Base-by-base conservation (phyloP, 2,113 vertebrate genomes). In the Sakesphorus luctuosus region DNA sequence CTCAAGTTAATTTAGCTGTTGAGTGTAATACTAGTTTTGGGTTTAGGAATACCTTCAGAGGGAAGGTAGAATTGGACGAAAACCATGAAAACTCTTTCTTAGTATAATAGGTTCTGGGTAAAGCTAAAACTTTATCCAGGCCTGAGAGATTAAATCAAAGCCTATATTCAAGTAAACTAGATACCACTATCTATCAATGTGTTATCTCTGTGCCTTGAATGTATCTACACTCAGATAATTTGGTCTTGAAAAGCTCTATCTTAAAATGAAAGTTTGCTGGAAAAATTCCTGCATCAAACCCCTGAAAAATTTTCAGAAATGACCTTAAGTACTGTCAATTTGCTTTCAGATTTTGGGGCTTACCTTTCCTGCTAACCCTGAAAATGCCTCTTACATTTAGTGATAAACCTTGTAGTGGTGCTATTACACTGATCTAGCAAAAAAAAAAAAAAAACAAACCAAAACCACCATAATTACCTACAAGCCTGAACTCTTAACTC, bases 351-450 rank as follows among this genome's bases (percentile, higher is more conserved):
- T 86, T 59, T 89, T 93, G 84, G 84, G 84, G 72, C 6, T 97
- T 96, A 72, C 61, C 66, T 83, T 96, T 97, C 82, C 82, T 80
- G 40, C 24, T 91, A 80, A 92, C 96, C 61, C 87, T 95, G 69
- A 91, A 92, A 94, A 59, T 84, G 49, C 71, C 83, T 77, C 52
- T 97, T 96, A 90, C 1, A 68, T 96, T 95, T 82, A 90, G 66
- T 89, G 80, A 84, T 86, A 96, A 95, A 46, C 43, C 69, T 97
- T 92, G 65, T 67, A 93, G 94, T 93, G 95, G 90, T 93, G 88
- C 65, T 95, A 85, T 87, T 85, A 63, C 84, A 78, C 65, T 94
- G 90, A 91, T 73, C 73, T 91, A 81, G 36, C 7, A 8, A 33
- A 91, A n/a, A n/a, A n/a, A n/a, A n/a, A n/a, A n/a, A n/a, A n/a